Base-by-base conservation (phyloP, 2,113 vertebrate genomes). In the Tichodroma muraria region DNA sequence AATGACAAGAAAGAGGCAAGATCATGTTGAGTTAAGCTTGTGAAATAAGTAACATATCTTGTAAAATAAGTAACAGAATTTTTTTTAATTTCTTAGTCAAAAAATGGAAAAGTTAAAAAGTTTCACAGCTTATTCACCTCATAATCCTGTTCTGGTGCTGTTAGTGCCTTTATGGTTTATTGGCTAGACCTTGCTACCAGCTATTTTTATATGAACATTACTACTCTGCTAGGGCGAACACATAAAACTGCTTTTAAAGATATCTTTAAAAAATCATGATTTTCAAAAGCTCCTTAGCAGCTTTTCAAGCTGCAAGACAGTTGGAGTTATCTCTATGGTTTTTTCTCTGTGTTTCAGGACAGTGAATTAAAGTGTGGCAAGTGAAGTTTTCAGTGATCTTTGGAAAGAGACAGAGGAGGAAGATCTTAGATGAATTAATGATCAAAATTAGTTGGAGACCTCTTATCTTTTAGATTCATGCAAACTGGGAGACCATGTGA, bases 241-340 rank as follows among this genome's bases (percentile, higher is more conserved):
- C 79, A 82, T 97, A 96, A 96, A 97, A 97, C 52, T 88, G 83
- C 69, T 90, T 97, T 94, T 76, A 92, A 96, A 94, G 61, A 60
- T 70, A 19, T 85, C 92, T 87, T 91, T 14, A 92, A 95, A 85
- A 40, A 70, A 94, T 71, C 81, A 80, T 91, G 47, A 77, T 95
- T 97, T 91, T 86, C 88, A 94, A 92, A 97, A 82, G 40, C 79
- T 96, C 97, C 85, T 96, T 87, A 80, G 73, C 83, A 65, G n/a
- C 42, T 87, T 95, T 85, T 92, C 80, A 96, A 95, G 52, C 54
- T 94, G 57, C 63, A 65, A 44, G 56, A 63, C 59, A 90, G 59
- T 28, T 88, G 37, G n/a, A 97, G 95, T 96, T 96, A 91, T 89
- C 68, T 90, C 68, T 82, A 63, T 59, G 49, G 63, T 76, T 92